phyloP scores from a whole-genome alignment of 2,797 vertebrate genomes.

The Momotus momota region DNA sequence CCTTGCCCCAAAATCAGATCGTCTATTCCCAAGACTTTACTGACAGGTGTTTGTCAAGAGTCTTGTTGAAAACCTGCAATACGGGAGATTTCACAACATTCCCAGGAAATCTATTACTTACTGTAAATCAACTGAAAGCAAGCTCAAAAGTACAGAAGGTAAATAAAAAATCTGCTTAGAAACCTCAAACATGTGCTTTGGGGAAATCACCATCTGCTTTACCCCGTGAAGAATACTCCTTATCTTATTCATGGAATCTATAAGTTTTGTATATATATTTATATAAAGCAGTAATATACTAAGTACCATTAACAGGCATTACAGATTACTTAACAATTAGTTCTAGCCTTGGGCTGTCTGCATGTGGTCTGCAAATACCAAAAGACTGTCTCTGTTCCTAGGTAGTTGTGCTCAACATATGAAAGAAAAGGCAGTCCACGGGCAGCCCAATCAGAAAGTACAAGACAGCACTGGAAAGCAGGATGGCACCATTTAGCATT shows the following conservation, averaged over 20 bases:
- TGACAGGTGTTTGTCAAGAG: not conserved
- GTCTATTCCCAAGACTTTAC: not conserved
- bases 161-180: not conserved
- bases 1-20: not conserved
- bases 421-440: not conserved
- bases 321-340: not conserved
- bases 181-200: not conserved
- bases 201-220: not conserved
- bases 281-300: not conserved
- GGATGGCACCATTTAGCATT: not conserved
- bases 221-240: fast-evolving
- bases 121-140: not conserved
- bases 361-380: not conserved
- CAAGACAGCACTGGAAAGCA: not conserved
- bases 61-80: not conserved
- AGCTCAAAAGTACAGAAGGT: not conserved
- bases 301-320: not conserved
- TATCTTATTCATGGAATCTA: not conserved
- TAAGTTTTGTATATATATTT: not conserved
- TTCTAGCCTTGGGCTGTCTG: too few species aligned
- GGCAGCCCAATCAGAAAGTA: not conserved
- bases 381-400: too few species aligned
- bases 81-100: not conserved
- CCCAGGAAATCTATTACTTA: not conserved
- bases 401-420: not conserved